Conservation (phyloP, 2,797 vertebrate species). For the Sternarchorhynchus goeldii region DNA sequence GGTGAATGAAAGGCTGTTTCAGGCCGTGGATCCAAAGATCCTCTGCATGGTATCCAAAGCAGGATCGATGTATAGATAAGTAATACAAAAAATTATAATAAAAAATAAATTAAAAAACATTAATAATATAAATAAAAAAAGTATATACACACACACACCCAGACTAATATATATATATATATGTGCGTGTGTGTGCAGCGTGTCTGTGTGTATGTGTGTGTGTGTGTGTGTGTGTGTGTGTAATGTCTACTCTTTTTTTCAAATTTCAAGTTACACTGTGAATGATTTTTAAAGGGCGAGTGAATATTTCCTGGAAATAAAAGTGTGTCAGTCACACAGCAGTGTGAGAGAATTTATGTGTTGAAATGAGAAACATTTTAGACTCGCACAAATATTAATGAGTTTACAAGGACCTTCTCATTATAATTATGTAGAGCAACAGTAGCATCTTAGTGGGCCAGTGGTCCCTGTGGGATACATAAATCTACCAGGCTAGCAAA, state of each 20-base stretch:
- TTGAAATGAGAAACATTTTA: constrained; percentile 53
- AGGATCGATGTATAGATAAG: background rate
- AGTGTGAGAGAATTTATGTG: constrained; percentile 11
- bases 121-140: constrained; percentile 34
- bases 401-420: constrained; percentile 79
- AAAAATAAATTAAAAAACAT: background rate
- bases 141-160: constrained; percentile 58
- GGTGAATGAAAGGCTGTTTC: background rate
- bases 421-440: constrained; percentile 84
- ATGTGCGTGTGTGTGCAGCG: no score
- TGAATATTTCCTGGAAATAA: background rate
- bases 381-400: constrained; percentile 79
- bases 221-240: no score
- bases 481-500: constrained; percentile 79
- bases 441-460: constrained; percentile 80
- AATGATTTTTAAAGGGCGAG: background rate
- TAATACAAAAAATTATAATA: no score
- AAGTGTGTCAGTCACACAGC: constrained; percentile 51
- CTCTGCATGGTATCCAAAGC: constrained; percentile 58
- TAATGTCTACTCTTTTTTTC: background rate
- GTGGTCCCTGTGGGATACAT: constrained; percentile 72
- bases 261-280: background rate
- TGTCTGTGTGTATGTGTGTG: no score
- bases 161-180: no score
- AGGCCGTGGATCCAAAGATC: constrained; percentile 42